phyloP scores from a whole-genome alignment of 1,140 invertebrate genomes.

The Meloidogyne chitwoodi region DNA sequence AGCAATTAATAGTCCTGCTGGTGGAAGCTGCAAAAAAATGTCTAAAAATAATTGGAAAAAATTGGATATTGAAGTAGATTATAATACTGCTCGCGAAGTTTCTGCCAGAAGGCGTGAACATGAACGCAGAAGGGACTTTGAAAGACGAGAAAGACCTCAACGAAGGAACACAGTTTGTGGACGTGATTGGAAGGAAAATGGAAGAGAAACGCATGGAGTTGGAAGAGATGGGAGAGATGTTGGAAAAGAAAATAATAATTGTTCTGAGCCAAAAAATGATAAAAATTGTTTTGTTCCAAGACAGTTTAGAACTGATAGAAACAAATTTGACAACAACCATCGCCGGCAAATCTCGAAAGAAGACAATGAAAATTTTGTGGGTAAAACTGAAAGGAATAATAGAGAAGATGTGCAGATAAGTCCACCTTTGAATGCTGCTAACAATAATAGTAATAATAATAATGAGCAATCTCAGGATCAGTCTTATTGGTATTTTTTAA shows the following conservation, averaged over 20 bases:
- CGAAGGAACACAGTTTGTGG: background rate
- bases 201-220: background rate
- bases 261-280: background rate
- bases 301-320: background rate
- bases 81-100: conserved; percentile 18
- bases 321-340: background rate
- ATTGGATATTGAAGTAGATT: conserved; percentile 34
- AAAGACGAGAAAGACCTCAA: background rate
- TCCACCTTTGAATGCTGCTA: background rate
- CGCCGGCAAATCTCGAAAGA: background rate
- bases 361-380: background rate
- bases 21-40: conserved; percentile 25
- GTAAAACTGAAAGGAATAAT: background rate
- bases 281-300: background rate
- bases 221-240: too few species aligned
- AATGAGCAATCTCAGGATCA: background rate
- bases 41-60: conserved; percentile 37
- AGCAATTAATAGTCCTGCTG: background rate
- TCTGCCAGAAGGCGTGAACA: conserved; percentile 3
- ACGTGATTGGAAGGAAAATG: background rate
- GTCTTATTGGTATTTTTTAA: background rate
- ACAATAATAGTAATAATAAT: background rate
- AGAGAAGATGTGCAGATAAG: background rate
- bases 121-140: background rate
- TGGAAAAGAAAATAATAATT: background rate